Percentiles rank a stretch among this genome's conserved stretches.
Evolutionary conservation across 2,888 invertebrate species (phyloP).

Genomic region (Arenicola marina): DNA sequence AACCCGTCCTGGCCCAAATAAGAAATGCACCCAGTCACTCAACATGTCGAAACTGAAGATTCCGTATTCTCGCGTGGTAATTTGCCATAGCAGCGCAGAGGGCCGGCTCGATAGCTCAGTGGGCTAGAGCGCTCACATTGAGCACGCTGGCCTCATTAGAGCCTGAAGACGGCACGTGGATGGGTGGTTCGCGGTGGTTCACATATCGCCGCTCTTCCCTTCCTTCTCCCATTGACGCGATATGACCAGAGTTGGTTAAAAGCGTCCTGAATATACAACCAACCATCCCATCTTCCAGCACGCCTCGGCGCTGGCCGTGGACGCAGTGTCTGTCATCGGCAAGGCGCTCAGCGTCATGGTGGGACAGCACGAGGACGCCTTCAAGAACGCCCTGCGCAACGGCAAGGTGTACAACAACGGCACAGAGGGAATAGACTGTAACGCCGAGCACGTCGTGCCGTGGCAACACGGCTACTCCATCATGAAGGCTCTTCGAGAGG

Average conservation of each 20-base stretch:
- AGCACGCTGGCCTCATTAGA: no score
- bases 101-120: no score
- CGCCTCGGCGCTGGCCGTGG: constrained; percentile 19
- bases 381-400: constrained; percentile 55
- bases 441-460: constrained; percentile 17
- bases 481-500: constrained; percentile 20
- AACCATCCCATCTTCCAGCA: constrained; percentile 13
- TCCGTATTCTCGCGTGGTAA: neutral
- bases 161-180: no score
- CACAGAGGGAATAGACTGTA: constrained; percentile 17
- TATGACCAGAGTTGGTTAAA: no score
- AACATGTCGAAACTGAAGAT: neutral
- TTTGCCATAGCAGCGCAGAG: neutral
- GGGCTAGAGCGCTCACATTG: no score
- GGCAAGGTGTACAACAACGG: constrained; percentile 74
- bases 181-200: neutral
- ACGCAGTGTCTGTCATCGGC: constrained; percentile 8
- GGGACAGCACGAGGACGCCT: constrained; percentile 12
- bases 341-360: constrained; percentile 10
- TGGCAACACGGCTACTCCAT: constrained; percentile 22
- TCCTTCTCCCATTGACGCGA: no score
- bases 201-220: no score
- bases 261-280: no score
- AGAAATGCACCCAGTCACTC: neutral
- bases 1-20: no score